Conservation (phyloP, 2,888 invertebrate species). For the Scaptomyza flava region DNA sequence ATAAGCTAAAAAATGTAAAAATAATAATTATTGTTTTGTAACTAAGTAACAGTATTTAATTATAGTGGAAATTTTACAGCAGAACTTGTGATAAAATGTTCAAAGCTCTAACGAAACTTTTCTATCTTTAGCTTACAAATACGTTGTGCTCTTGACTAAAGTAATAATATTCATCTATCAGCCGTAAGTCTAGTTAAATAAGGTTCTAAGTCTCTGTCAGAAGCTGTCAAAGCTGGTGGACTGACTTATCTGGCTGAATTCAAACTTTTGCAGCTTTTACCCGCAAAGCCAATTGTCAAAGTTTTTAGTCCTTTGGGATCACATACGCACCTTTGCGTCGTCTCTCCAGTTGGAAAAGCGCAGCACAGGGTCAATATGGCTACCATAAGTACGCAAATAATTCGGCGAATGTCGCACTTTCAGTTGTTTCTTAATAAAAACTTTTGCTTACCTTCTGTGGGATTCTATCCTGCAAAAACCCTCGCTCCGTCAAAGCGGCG, state of each 20-base stretch:
- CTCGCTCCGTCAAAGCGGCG: slow-evolving; percentile 23
- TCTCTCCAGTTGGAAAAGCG: slow-evolving; percentile 2
- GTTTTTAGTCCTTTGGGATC: slow-evolving; percentile 39
- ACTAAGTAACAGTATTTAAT: background rate
- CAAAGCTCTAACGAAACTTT: background rate
- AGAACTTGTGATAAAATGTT: background rate
- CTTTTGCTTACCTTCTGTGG: slow-evolving; percentile 45
- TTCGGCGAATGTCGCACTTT: slow-evolving; percentile 58
- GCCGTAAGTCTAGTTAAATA: slow-evolving; percentile 46
- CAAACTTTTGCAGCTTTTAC: slow-evolving; percentile 51
- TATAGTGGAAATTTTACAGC: background rate
- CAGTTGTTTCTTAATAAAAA: slow-evolving; percentile 65
- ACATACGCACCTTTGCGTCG: slow-evolving; percentile 20
- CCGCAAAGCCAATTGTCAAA: slow-evolving; percentile 61
- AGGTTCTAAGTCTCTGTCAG: slow-evolving; percentile 7
- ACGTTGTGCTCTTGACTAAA: slow-evolving; percentile 29
- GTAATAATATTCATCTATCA: slow-evolving; percentile 38
- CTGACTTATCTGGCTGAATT: slow-evolving; percentile 8
- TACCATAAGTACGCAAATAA: slow-evolving; percentile 77
- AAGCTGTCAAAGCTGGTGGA: slow-evolving; percentile 25
- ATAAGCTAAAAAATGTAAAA: too few relatives aligned
- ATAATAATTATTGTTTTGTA: too few relatives aligned
- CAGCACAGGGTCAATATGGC: slow-evolving; percentile 60
- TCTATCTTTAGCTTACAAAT: slow-evolving; percentile 57
- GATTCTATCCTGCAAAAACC: background rate